A percentile compares a stretch with the other conserved stretches of the same genome.
These are phyloP conservation scores for Zaprionus inermis DNA, from an alignment of 1,140 invertebrate species.

Conservation along the genomic window DNA sequence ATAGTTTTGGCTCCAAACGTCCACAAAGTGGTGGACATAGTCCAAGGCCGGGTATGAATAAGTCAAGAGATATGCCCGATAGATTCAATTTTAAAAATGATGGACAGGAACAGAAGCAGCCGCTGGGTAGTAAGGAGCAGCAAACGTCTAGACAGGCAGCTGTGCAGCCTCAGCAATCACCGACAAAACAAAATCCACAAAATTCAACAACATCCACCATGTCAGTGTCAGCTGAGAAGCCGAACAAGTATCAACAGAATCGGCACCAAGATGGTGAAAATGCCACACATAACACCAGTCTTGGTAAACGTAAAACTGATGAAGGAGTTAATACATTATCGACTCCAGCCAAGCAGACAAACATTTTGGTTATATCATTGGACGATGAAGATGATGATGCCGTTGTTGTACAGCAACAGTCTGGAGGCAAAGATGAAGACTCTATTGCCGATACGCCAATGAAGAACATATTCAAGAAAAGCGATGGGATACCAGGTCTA, in stretches of 20 bases:
- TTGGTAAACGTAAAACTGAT: constrained; percentile 46
- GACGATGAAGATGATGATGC: constrained; percentile 68
- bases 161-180: background rate
- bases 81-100: background rate
- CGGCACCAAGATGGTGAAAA: background rate
- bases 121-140: background rate
- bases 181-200: background rate
- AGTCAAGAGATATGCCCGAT: background rate
- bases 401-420: background rate
- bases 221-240: background rate
- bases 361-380: constrained; percentile 54
- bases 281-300: background rate
- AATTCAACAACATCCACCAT: background rate
- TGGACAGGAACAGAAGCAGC: background rate
- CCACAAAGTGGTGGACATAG: background rate
- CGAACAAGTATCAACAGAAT: constrained; percentile 1
- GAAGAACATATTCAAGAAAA: constrained; percentile 76
- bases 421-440: background rate
- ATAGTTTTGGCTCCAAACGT: background rate
- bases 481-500: constrained; percentile 87
- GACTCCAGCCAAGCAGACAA: constrained; percentile 46
- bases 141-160: background rate
- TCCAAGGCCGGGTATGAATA: background rate
- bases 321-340: background rate
- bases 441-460: constrained; percentile 44